Evolutionary conservation across 2,113 vertebrate genomes (phyloP), one percentile per base, ranked within the genome.

Genomic region (Psilopogon haemacephalus): DNA sequence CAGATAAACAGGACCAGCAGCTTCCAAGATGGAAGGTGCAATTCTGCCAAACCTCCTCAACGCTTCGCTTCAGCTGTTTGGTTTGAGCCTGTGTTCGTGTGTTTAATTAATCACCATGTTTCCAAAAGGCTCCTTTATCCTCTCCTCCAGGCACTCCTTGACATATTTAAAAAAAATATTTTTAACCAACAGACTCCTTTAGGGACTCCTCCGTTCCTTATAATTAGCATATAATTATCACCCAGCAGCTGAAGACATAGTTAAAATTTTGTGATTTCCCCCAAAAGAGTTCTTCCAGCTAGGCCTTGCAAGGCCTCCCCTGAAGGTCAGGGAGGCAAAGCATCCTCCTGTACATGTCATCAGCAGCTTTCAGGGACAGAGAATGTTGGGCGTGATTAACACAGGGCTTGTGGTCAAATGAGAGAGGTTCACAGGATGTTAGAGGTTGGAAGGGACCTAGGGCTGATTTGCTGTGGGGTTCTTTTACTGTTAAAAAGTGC

Each of bases 181-280:
- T 94, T 93, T 95, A 95, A 95, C 86, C 78, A 81, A 84, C 83
- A 93, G 65, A 81, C 55, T 88, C 37, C 73, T 84, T 55, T 84
- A 52, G 84, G 65, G 86, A 92, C 50, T 89, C 38, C 32, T 70
- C n/a, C 30, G 27, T 94, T 91, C 72, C 64, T 92, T 95, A 91
- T 93, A 95, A 91, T 95, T 93, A 96, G 93, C 94, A 91, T 94
- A 84, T 82, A 93, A 92, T 95, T 96, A 94, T 94, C 85, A 90
- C 68, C 81, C 74, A 82, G 63, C 19, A 91, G 42, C 83, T 93
- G 74, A 96, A 96, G 94, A 93, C 93, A 58, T 90, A 94, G 91
- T 93, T 96, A 89, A 95, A 81, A 91, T 83, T 83, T 89, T 73
- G 82, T 95, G 81, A 59, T 94, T 94, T 44, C 44, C 84, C 89